Evolutionary conservation across 1,140 invertebrate genomes (phyloP), one percentile per base, ranked within the genome.

Genomic region (Bombus polaris): DNA sequence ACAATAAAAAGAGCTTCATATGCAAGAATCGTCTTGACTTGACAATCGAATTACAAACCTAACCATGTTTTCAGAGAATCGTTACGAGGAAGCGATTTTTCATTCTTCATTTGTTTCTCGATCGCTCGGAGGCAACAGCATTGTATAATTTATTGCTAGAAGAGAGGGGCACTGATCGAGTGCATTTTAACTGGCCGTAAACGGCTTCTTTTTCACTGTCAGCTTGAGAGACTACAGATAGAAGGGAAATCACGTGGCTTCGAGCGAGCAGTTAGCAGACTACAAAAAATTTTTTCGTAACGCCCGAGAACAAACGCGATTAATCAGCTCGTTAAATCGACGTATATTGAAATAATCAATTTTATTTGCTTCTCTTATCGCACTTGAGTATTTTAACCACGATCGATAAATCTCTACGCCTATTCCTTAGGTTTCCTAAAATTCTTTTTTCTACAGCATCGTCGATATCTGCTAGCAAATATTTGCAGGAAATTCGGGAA

Each of bases 181-280:
- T 62, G 68, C 32, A 39, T 79, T 85, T 85, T 85, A 85, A 85
- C 83, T 85, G 77, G 68, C 77, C 72, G 76, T 72, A 80, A 85
- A 85, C 65, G 66, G 59, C 53, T 57, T 57, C 53, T 85, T 85
- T 85, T 73, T 85, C 83, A 85, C 42, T 73, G 83, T 85, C 83
- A 80, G 76, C 39, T 59, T 25, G 59, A 84, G 65, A 44, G 75
- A 72, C 71, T 72, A 25, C 66, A 70, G 66, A 80, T 71, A 53
- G 77, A 80, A 71, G 77, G 66, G 83, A 85, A 85, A 85, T 85
- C 77, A 25, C 42, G 28, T 25, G 1, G 57, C 42, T 65, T 22
- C 28, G 59, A 47, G 47, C 66, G 75, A 72, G 83, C 77, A 80
- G 80, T 85, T 72, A 80, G 35, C 68, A n/a, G 47, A 6, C 47